Conservation (phyloP, 2,888 invertebrate species). For the Lasioglossum morio region DNA sequence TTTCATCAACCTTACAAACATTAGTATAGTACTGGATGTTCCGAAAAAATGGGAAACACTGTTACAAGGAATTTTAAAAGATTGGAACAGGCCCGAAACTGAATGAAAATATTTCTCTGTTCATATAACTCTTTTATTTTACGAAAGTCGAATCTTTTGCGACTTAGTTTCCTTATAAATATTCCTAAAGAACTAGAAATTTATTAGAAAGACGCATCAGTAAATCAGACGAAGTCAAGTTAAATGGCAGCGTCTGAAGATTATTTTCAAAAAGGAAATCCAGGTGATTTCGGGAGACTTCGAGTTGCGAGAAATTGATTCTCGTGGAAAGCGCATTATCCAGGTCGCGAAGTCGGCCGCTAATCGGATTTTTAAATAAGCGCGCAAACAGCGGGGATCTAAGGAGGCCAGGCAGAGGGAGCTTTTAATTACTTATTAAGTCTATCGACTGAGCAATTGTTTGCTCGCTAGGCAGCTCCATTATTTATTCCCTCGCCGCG, state of each 20-base stretch:
- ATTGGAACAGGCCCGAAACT: not conserved
- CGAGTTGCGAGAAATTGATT: not conserved
- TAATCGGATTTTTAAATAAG: not conserved
- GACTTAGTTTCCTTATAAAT: too few relatives aligned
- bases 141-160: too few relatives aligned
- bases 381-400: not conserved
- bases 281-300: not conserved
- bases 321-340: not conserved
- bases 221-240: not conserved
- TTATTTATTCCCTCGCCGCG: slow-evolving; percentile 53
- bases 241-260: not conserved
- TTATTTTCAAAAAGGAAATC: not conserved
- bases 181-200: too few relatives aligned
- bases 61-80: too few relatives aligned
- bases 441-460: not conserved
- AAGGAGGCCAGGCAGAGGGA: not conserved
- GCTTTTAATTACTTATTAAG: slow-evolving; percentile 14
- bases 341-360: not conserved
- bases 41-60: not conserved
- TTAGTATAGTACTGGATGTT: not conserved
- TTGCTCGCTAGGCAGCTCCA: not conserved
- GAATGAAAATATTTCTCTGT: not conserved
- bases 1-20: too few relatives aligned
- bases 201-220: too few relatives aligned
- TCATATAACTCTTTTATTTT: too few relatives aligned